Evolutionary conservation across 2,113 vertebrate genomes (phyloP), one percentile per base, ranked within the genome.

Genomic region (Callospermophilus lateralis): DNA sequence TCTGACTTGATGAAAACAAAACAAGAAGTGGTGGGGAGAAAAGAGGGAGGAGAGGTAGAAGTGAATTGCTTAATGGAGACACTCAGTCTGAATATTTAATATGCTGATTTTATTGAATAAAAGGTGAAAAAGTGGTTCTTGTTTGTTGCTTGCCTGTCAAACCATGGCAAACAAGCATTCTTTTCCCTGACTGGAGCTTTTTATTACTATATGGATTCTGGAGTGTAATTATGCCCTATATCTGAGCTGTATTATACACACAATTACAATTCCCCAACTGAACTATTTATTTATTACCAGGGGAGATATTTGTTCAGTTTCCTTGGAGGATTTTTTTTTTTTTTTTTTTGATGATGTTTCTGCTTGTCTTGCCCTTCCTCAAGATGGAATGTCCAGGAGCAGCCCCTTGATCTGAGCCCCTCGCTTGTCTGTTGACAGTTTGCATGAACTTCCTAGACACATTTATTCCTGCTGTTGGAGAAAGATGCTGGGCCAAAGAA

Each of bases 91-190:
- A 98, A 98, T 98, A 98, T 98, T 98, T 98, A 98, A 98, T 98
- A 98, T 97, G 98, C 97, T 97, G 98, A 97, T 98, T 98, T 99
- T 98, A 98, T 98, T 98, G 98, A 98, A 98, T 98, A 98, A 98
- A 98, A 98, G 96, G 98, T 98, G 98, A 98, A 99, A 98, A 98
- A 99, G 97, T 98, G 98, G 39, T 58, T 97, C 97, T 98, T 99
- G 98, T 98, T 98, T 99, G 98, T 98, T 98, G 98, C 98, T 98
- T 98, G 97, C 97, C 98, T 98, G 97, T 99, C 98, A 98, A 97
- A 97, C 98, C 97, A 89, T 98, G 97, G 98, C 98, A 98, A 98
- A 98, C 97, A 98, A 97, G 98, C 98, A 97, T 98, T 98, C 97
- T 98, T 98, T 98, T 97, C 97, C 97, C 97, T 98, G 97, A 97